Evolutionary conservation across 2,888 invertebrate species (phyloP), one percentile per base, ranked within the genome.

Genomic region (Tromatobia lineatoria): DNA sequence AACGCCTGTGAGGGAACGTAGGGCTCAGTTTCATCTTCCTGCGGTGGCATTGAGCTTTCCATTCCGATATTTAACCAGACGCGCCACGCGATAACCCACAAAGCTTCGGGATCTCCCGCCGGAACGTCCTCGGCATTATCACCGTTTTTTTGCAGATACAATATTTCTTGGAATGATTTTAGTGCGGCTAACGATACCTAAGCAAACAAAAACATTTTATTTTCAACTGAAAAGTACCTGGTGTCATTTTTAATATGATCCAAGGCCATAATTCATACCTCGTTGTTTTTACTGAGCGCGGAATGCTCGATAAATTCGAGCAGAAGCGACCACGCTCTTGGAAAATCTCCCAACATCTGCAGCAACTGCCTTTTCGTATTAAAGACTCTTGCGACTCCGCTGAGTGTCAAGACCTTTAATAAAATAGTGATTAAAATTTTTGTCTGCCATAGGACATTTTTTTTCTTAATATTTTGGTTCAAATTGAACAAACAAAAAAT

Each of bases 151-250:
- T 95, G 96, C 64, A 95, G 91, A 89, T 97, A 96, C 88, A 99
- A 95, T 88, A 99, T 98, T 94, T 99, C 99, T 94, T 99, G 99
- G 94, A 99, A 98, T 15, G 99, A 98, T 94, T 99, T 99, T 8
- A 99, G 94, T 0, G 99, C 99, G 2, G 99, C 98, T 88, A 99
- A 95, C 0, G 99, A 99, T 1, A 98, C 96, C 96, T 96, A 25
- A 23, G 45, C 13, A 15, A 8, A 15, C 23, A 54, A 57, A n/a
- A 59, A 29, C 4, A 45, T 34, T 20, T 57, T 29, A 23, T 57
- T 45, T 45, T 57, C 10, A 45, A 71, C n/a, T 6, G 23, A n/a
- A 10, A 4, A 74, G 38, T 23, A 20, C 18, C 3, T 3, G 2
- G n/a, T 13, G 29, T 3, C n/a, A 34, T 29, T 34, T n/a, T 1